phyloP scores from a whole-genome alignment of 2,797 vertebrate species.

The Siniperca scherzeri region DNA sequence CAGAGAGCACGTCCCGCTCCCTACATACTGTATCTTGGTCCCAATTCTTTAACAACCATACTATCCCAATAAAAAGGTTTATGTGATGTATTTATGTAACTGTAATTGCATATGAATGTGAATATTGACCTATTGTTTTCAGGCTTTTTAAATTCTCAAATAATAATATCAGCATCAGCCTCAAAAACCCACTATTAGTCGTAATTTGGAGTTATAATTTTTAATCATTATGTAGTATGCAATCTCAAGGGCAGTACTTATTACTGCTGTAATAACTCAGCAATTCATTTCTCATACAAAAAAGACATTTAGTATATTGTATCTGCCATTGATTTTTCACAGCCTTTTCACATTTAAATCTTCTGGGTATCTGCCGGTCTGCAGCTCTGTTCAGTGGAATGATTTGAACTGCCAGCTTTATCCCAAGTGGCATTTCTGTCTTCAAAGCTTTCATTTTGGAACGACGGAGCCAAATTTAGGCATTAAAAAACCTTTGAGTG shows the following conservation, averaged over 20 bases:
- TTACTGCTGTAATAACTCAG: neutral
- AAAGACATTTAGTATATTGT: neutral
- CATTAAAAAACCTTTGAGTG: conserved; percentile 43
- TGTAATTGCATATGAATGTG: neutral
- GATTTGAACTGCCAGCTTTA: conserved; percentile 19
- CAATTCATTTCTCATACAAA: neutral
- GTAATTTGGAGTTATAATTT: no score
- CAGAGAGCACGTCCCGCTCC: no score
- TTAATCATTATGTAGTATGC: no score
- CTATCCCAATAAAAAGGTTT: no score
- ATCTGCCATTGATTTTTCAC: neutral
- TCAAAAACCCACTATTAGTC: neutral
- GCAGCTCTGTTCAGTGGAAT: conserved; percentile 4
- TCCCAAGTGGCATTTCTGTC: conserved; percentile 30
- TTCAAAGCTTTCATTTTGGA: conserved; percentile 42
- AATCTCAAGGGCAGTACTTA: no score
- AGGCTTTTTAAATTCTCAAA: neutral
- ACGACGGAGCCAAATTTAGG: conserved; percentile 20
- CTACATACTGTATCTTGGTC: no score
- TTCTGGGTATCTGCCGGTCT: neutral
- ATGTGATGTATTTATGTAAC: neutral
- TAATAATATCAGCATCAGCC: neutral
- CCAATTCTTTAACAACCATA: no score
- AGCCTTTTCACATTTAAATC: neutral
- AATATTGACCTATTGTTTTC: neutral